phyloP scores from a whole-genome alignment of 2,888 invertebrate genomes.

The Cataglyphis livida region DNA sequence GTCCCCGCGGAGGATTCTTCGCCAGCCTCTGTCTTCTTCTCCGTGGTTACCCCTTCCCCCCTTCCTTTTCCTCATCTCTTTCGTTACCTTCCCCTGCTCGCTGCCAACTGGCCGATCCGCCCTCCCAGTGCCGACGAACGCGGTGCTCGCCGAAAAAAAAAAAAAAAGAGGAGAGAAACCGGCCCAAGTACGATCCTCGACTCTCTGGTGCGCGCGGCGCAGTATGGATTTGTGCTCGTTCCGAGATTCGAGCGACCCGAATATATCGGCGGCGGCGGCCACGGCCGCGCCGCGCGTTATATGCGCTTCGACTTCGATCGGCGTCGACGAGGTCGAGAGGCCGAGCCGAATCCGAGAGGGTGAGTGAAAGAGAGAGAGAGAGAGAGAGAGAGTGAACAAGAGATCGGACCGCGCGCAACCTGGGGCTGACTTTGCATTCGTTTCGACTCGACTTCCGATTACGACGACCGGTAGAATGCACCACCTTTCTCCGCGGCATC shows the following conservation, averaged over 20 bases:
- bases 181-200: constrained; percentile 54
- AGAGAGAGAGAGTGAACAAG: neutral
- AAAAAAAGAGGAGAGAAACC: constrained; percentile 51
- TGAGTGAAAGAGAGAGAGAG: constrained; percentile 24
- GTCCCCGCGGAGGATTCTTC: constrained; percentile 26
- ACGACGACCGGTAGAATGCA: constrained; percentile 17
- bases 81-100: constrained; percentile 6
- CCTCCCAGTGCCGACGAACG: constrained; percentile 15
- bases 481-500: neutral
- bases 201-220: constrained; percentile 46
- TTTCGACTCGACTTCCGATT: constrained; percentile 25
- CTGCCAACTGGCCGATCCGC: neutral
- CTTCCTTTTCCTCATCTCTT: constrained; percentile 27
- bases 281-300: constrained; percentile 52
- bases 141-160: constrained; percentile 27
- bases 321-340: constrained; percentile 65
- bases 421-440: constrained; percentile 54
- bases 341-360: constrained; percentile 63
- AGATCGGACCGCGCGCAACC: constrained; percentile 54
- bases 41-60: constrained; percentile 12
- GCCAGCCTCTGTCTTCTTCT: constrained; percentile 35
- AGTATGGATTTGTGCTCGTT: constrained; percentile 58
- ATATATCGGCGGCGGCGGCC: constrained; percentile 58
- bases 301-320: constrained; percentile 63
- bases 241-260: constrained; percentile 59